Evolutionary conservation across 2,113 vertebrate species (phyloP), one percentile per base, ranked within the genome.

Genomic region (Sterna hirundo): DNA sequence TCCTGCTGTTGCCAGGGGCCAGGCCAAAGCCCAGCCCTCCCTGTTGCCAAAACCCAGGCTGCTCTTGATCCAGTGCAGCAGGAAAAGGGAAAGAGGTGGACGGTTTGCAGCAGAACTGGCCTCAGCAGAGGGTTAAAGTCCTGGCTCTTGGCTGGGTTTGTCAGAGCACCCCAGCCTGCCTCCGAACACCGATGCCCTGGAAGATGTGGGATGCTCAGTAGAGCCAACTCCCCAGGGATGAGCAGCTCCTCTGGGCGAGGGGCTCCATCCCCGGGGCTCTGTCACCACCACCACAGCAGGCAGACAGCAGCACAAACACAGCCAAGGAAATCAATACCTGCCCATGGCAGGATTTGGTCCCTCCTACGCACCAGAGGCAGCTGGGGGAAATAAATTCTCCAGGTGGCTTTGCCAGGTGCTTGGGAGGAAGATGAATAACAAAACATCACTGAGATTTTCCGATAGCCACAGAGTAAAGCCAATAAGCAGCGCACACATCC

Each of bases 241-340:
- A 95, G 86, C 86, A 97, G 16, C 95, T 96, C 47, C 66, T 86
- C 17, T 49, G 91, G 92, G 93, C 6, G 0, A 77, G 80, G 84
- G 46, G 40, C 51, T 72, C 25, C 1, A 1, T 23, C 36, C 66
- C 49, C 5, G 16, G 23, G 38, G 65, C 64, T 85, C 60, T 29
- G 42, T 22, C 79, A 36, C 34, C 15, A 20, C 34, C 27, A 18
- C 61, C 55, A 60, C 51, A 68, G 62, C 18, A 55, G 62, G 23
- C 5, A 30, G 49, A 75, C 0, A 4, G 57, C 58, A 66, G 27
- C 65, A 74, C 46, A 71, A 46, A 79, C 62, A 18, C 30, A 79
- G 7, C 7, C 36, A 17, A 47, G 18, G 51, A 46, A 11, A 44
- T 65, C 6, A 1, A 0, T 29, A 47, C 30, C 34, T 66, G 42